Conservation (phyloP, 2,888 invertebrate species). For the Meta bourneti region DNA sequence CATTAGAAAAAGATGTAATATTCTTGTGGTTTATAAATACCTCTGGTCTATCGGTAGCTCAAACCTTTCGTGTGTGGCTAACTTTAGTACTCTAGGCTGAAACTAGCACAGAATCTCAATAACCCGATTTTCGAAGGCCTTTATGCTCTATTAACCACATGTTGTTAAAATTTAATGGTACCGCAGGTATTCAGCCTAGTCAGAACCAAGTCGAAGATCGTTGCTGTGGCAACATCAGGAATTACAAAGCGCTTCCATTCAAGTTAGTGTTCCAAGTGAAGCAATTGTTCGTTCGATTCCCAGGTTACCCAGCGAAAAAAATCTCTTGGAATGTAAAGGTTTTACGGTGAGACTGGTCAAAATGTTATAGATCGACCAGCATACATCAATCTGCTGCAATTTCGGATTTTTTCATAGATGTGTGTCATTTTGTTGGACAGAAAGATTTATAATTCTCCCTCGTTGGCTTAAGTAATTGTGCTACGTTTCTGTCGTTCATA, state of each 20-base stretch:
- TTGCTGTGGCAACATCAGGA: constrained; percentile 48
- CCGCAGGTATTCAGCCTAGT: constrained; percentile 33
- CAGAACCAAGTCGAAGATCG: background rate
- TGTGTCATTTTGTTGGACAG: background rate
- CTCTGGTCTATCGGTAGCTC: background rate
- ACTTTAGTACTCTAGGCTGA: background rate
- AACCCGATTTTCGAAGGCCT: background rate
- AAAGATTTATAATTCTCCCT: constrained; percentile 4
- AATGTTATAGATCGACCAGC: too few relatives aligned
- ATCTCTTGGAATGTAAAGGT: too few relatives aligned
- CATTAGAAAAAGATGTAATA: background rate
- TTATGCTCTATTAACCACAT: constrained; percentile 33
- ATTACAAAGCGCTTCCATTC: background rate
- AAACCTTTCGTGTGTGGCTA: background rate
- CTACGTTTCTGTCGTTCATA: too few relatives aligned
- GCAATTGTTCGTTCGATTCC: background rate
- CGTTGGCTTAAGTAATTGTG: background rate
- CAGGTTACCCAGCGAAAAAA: too few relatives aligned
- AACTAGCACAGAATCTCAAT: background rate
- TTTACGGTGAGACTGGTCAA: too few relatives aligned
- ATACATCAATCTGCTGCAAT: too few relatives aligned
- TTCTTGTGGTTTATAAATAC: background rate
- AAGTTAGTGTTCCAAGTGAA: background rate
- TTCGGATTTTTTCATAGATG: too few relatives aligned
- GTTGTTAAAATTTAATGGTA: constrained; percentile 42